A percentile compares a stretch with the other conserved stretches of the same genome.
phyloP scores from a whole-genome alignment of 2,113 vertebrate genomes.

The Clarias magur region DNA sequence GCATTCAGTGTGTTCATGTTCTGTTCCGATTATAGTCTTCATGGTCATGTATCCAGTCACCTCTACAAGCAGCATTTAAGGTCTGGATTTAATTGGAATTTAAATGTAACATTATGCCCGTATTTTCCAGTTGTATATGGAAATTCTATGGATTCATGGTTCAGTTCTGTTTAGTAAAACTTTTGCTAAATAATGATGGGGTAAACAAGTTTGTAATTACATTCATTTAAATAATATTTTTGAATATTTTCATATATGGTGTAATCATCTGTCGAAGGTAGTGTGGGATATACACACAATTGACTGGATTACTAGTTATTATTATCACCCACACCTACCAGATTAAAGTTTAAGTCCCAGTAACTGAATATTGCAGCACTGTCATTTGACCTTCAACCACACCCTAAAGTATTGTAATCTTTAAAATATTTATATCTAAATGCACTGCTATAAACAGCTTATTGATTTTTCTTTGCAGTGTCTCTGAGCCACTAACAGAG shows the following conservation, averaged over 20 bases:
- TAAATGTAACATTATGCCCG: no score
- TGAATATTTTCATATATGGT: background rate
- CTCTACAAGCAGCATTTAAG: background rate
- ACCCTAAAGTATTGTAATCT: background rate
- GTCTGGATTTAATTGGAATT: background rate
- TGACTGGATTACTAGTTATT: background rate
- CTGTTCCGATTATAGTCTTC: background rate
- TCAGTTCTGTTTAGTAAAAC: background rate
- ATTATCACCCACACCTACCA: background rate
- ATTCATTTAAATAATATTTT: background rate
- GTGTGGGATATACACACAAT: background rate
- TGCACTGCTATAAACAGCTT: background rate
- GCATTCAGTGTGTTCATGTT: background rate
- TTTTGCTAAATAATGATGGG: background rate
- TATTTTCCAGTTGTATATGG: background rate
- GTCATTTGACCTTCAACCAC: background rate
- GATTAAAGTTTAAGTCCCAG: background rate
- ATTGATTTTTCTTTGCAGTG: background rate
- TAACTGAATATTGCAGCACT: background rate
- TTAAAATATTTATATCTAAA: constrained; percentile 11
- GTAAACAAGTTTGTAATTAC: background rate
- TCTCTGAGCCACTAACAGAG: background rate
- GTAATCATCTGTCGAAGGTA: background rate
- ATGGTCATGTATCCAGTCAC: background rate
- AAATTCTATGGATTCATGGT: background rate